Percentiles rank a stretch among this genome's conserved stretches.
phyloP scores from a whole-genome alignment of 2,797 vertebrate species.

The Bothrops alternatus region DNA sequence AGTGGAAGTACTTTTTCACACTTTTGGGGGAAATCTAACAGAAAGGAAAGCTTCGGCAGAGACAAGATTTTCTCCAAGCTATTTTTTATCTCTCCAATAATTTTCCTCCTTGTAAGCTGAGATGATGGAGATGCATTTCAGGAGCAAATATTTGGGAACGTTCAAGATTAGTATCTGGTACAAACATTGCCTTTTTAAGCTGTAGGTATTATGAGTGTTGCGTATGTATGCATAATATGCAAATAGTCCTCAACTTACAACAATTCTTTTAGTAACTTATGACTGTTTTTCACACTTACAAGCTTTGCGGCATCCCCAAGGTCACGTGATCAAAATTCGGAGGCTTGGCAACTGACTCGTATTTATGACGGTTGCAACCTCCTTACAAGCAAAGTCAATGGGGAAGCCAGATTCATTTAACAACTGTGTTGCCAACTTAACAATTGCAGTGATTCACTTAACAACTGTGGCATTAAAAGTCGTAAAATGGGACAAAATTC shows the following conservation, averaged over 20 bases:
- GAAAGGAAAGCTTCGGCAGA: neutral
- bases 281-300: too few species aligned
- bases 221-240: neutral
- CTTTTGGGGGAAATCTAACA: neutral
- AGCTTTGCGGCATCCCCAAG: too few species aligned
- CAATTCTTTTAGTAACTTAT: neutral
- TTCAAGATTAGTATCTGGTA: neutral
- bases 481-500: too few species aligned
- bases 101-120: neutral
- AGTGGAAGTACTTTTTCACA: neutral
- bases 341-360: too few species aligned
- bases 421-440: too few species aligned
- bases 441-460: too few species aligned
- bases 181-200: neutral
- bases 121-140: neutral
- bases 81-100: neutral
- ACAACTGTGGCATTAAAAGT: too few species aligned
- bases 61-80: neutral
- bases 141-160: neutral
- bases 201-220: neutral
- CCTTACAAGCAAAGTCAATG: too few species aligned
- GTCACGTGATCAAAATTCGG: too few species aligned
- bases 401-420: too few species aligned
- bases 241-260: neutral
- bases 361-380: too few species aligned